These are phyloP conservation scores for Amblyraja radiata DNA, from an alignment of 2,797 vertebrate genomes.

Conservation along the genomic window DNA sequence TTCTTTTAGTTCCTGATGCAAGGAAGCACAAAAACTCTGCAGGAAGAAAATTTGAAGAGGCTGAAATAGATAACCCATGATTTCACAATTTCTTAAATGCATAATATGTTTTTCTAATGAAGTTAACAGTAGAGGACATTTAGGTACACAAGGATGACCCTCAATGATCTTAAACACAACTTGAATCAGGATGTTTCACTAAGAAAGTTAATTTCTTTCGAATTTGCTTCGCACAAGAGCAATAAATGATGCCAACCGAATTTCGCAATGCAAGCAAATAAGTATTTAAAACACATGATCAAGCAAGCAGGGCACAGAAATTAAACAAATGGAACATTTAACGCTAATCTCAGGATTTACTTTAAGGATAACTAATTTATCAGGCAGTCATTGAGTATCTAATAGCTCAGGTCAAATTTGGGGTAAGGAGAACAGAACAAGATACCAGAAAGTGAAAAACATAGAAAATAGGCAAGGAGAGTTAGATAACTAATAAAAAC, in stretches of 20 bases:
- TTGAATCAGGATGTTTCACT: background rate
- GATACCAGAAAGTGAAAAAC: background rate
- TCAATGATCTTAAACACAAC: background rate
- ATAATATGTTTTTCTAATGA: background rate
- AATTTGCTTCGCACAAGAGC: background rate
- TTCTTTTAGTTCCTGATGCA: constrained; percentile 94
- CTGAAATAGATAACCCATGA: background rate
- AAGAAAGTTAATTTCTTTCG: background rate
- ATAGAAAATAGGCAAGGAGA: background rate
- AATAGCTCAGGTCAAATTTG: too few relatives aligned
- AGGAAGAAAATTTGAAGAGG: constrained; percentile 17
- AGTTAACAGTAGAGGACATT: background rate
- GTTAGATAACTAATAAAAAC: background rate
- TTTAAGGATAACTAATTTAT: too few relatives aligned
- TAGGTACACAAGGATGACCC: background rate
- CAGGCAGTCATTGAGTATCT: too few relatives aligned
- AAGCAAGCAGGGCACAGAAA: background rate
- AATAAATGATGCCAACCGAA: background rate
- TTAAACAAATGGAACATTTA: background rate
- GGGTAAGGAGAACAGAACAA: too few relatives aligned
- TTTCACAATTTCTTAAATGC: background rate
- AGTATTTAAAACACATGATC: background rate
- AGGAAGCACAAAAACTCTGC: constrained; percentile 92
- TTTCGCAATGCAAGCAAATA: background rate
- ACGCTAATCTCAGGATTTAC: background rate